Evolutionary conservation across 2,113 vertebrate genomes (phyloP), one percentile per base, ranked within the genome.

Genomic region (Blennius ocellaris): DNA sequence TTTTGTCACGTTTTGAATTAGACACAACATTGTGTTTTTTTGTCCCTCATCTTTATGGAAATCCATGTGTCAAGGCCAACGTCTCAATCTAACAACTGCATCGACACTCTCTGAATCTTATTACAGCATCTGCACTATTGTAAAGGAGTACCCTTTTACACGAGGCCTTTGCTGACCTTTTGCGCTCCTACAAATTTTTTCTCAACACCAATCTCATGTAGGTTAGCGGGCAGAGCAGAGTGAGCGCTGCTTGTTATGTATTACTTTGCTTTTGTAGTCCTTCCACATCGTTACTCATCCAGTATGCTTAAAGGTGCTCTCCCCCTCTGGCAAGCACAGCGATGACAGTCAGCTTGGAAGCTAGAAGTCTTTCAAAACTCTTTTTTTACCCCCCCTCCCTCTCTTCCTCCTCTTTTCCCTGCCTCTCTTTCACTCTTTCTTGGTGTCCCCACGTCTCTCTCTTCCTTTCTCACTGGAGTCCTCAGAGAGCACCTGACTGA

Each of bases 301-400:
- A 48, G 85, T 88, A 89, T 89, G 86, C 89, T 90, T 88, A 84
- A 88, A 91, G 89, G 81, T 87, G 85, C 87, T 91, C 81, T 92
- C 76, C 87, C 21, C 91, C 90, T 92, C 91, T 86, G 89, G 90
- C 89, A 90, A 88, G 88, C 87, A 59, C 73, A 77, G 79, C 81
- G 78, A 87, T 86, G 90, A 87, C 88, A 91, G 87, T 87, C 85
- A 66, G 82, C 82, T 79, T 87, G 87, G 73, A 86, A 91, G 85
- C 83, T 74, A 53, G 72, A 84, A 88, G 84, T 92, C 90, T 92
- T 90, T 91, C 85, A 91, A 84, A 92, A 91, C 73, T 85, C 73
- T 21, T 58, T 73, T 68, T 73, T 60, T 41, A 3, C 36, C n/a
- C n/a, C 11, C 51, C 12, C 11, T 1, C 14, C 43, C 41, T 68